Base-by-base conservation (phyloP, 1,140 invertebrate genomes). In the Tetramorium parvispinum region DNA sequence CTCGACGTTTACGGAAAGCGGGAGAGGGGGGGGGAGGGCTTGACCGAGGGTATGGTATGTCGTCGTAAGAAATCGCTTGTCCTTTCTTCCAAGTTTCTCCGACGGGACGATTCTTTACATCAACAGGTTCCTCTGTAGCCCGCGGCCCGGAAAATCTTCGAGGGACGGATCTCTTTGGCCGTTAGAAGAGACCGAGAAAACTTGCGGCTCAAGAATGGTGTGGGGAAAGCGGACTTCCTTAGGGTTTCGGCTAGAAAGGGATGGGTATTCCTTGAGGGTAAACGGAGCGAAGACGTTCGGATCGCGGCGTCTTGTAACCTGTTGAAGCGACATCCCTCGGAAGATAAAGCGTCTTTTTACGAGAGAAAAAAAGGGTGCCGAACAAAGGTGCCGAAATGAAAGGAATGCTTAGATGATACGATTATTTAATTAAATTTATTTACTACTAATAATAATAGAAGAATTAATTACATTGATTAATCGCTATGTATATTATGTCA, bases 281-380 rank as follows among this genome's bases (percentile, higher is more conserved):
- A 57, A 63, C 55, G 73, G 27, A 53, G 66, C 66, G 76, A 89
- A 87, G 87, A 89, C 87, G 88, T 89, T 88, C 63, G 53, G 32
- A 83, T 75, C 85, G 55, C 73, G 32, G 61, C 75, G 88, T 90
- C 88, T 90, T 90, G 88, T 90, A 94, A 94, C 93, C 94, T 95
- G 94, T 95, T 95, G 94, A 92, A 91, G 92, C 91, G 75, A 73
- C 86, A 27, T 75, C 87, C 63, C 85, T 87, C 76, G 70, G 51
- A 70, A 88, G 92, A 93, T 92, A 94, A 93, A 95, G 92, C 92
- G 92, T 92, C 94, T 95, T 94, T 94, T 95, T 94, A 24, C 57
- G 53, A 32, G 7, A 46, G 24, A 11, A 32, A 24, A 13, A 61
- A 46, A 61, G 18, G 91, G 92, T 66, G 59, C 37, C 68, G 73